These are phyloP conservation scores for Wasmannia auropunctata DNA, from an alignment of 1,140 invertebrate species.

Conservation along the genomic window DNA sequence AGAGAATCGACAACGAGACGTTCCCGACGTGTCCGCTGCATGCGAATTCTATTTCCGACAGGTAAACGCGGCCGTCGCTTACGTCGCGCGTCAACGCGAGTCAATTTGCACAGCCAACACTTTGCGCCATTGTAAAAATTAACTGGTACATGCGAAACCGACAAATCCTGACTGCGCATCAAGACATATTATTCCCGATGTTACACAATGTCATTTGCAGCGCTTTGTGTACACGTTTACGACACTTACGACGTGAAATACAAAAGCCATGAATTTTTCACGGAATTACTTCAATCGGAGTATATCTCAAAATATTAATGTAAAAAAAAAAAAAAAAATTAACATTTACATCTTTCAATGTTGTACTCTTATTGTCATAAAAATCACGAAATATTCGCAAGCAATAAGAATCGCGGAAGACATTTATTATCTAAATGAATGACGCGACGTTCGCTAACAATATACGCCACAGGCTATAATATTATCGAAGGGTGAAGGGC, in stretches of 20 bases:
- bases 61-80: conserved; percentile 4
- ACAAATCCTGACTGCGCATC: background rate
- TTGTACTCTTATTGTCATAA: too few relatives aligned
- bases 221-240: background rate
- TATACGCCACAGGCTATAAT: conserved; percentile 16
- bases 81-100: conserved; percentile 3
- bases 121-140: conserved; percentile 27
- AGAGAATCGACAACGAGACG: conserved; percentile 34
- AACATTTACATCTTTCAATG: too few relatives aligned
- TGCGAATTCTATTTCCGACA: conserved; percentile 43
- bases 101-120: conserved; percentile 47
- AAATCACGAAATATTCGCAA: background rate
- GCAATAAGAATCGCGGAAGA: background rate
- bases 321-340: background rate
- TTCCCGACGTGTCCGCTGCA: background rate
- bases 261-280: background rate
- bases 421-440: background rate
- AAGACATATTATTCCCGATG: background rate
- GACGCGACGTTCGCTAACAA: background rate
- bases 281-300: background rate
- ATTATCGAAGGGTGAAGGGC: conserved; percentile 1
- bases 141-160: conserved; percentile 32
- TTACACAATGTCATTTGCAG: background rate
- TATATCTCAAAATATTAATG: background rate
- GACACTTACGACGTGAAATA: background rate